Base-by-base conservation (phyloP, 2,113 vertebrate species). In the Nipponia nippon region DNA sequence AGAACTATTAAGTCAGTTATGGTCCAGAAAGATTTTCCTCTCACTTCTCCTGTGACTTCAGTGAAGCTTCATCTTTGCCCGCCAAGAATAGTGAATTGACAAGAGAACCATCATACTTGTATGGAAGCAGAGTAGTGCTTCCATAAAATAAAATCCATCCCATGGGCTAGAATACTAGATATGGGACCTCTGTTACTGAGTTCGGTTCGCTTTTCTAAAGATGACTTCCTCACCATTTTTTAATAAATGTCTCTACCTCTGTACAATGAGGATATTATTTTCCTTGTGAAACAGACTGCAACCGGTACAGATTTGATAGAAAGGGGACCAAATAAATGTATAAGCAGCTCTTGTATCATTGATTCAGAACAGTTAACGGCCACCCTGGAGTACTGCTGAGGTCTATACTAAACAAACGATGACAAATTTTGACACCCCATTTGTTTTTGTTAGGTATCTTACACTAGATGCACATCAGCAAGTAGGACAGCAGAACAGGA, bases 281-380 rank as follows among this genome's bases (percentile, higher is more conserved):
- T 56, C 26, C 36, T 47, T 0, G 0, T 66, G 40, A 79, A 89
- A 83, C 9, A 78, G 55, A 69, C n/a, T 34, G 16, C 32, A 78
- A 70, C 13, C 21, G 18, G 38, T 52, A 76, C 20, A 82, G 49
- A 46, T 42, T 40, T 7, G 1, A 40, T 3, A 75, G 75, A 82
- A 38, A 65, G 18, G 21, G 16, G 23, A 79, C 25, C 44, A 78
- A 63, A 65, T 15, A 50, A 32, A 50, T 21, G 29, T 23, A 17
- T 11, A 26, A 85, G 19, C 59, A 59, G 49, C 62, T 38, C 36
- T 30, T 55, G 8, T 32, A 34, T 34, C 32, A 69, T 36, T 65
- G 38, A 70, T 78, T 88, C 2, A 1, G 34, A 88, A 38, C 0
- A 0, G 56, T 0, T 67, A 36, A 47, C 1, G 5, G 42, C 23